Conservation (phyloP, 2,888 invertebrate species). For the Sinohyriopsis cumingii region DNA sequence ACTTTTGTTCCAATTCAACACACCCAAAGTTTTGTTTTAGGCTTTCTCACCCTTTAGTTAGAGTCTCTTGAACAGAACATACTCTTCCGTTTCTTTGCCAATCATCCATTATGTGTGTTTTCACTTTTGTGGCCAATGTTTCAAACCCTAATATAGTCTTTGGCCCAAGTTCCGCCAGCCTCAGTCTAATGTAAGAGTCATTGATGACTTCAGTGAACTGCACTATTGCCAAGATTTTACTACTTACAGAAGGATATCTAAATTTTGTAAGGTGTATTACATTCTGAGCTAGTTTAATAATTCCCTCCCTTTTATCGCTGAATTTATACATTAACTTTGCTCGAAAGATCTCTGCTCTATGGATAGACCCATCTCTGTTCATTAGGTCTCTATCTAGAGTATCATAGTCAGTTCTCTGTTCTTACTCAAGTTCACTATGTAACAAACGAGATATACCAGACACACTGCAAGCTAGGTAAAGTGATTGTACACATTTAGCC, state of each 20-base stretch:
- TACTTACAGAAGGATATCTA: slow-evolving; percentile 15
- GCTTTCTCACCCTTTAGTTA: too few species aligned
- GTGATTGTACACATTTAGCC: too few species aligned
- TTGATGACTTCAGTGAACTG: slow-evolving; percentile 18
- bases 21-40: too few species aligned
- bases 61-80: too few species aligned
- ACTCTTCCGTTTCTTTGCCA: not conserved
- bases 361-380: too few species aligned
- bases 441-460: too few species aligned
- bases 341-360: slow-evolving; percentile 16
- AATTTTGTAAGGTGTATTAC: slow-evolving; percentile 27
- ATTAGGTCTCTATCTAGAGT: not conserved
- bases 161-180: slow-evolving; percentile 20
- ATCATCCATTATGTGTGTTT: slow-evolving; percentile 21
- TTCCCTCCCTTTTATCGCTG: slow-evolving; percentile 28
- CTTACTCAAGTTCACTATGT: too few species aligned
- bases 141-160: slow-evolving; percentile 24
- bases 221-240: too few species aligned
- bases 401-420: too few species aligned
- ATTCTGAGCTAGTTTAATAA: slow-evolving; percentile 32
- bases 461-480: too few species aligned
- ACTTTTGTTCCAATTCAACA: too few species aligned
- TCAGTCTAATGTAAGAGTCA: slow-evolving; percentile 25
- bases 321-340: slow-evolving; percentile 18
- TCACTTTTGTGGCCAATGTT: slow-evolving; percentile 19